Base-by-base conservation (phyloP, 2,113 vertebrate genomes). In the Labeo catla region DNA sequence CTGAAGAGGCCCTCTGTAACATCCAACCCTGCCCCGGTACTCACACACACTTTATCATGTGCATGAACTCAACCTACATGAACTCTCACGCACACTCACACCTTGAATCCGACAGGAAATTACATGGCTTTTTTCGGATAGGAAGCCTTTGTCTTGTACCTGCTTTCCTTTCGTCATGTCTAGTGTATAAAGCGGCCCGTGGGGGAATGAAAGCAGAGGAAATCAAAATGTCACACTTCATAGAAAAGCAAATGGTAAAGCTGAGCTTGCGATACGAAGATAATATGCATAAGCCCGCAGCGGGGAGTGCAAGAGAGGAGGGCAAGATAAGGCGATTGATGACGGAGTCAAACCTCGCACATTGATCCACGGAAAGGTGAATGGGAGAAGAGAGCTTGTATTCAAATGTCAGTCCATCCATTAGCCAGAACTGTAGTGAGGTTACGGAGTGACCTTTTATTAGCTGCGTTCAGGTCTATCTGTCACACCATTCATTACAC, bases 1-100 rank as follows among this genome's bases (percentile, higher is more conserved):
- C 98, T 0, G 98, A 99, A 84, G 98, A 99, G 87, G 98, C 98
- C 0, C 95, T 99, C 80, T 99, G 98, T 93, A 98, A 96, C 94
- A 99, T 97, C 0, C 96, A 98, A 81, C 83, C 95, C 0, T 99
- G 98, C 61, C 97, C 98, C 91, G 98, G 98, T 99, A 95, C 0
- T 63, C 49, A 73, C 76, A 54, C 83, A 43, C 66, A 74, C n/a
- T 57, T 63, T 49, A 87, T 28, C 74, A 47, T 43, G 34, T 34
- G 6, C 79, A 66, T 57, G 76, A 76, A 77, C 50, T 66, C 61
- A 73, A 73, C 70, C 70, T 73, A 73, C 1, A 39, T 73, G 70
- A 73, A 73, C 70, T 73, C 59, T 11, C 45, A 9, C 21, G 74
- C 63, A 49, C 49, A n/a, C 49, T 47, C 54, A 84, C 84, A 80